Conservation (phyloP, 2,888 invertebrate genomes). For the Eristalis tenax region DNA sequence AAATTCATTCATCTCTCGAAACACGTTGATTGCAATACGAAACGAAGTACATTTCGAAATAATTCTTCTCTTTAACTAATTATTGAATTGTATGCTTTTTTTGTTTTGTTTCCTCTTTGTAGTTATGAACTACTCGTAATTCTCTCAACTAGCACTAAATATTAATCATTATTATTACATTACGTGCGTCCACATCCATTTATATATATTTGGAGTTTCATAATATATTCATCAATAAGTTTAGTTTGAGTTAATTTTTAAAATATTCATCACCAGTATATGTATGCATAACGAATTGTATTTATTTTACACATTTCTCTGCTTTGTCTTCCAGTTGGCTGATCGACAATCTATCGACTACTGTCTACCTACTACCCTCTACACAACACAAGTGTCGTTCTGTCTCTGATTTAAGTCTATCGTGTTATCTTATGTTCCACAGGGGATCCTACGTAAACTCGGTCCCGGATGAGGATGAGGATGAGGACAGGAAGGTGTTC, state of each 20-base stretch:
- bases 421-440: background rate
- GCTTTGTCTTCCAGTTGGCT: no score
- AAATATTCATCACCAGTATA: conserved; percentile 57
- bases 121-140: background rate
- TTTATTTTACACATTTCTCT: conserved; percentile 26
- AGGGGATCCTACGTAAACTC: no score
- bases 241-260: conserved; percentile 60
- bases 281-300: conserved; percentile 3
- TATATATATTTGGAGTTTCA: conserved; percentile 12
- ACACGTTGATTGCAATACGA: conserved; percentile 67
- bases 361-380: background rate
- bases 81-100: conserved; percentile 46
- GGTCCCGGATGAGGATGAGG: no score
- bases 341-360: background rate
- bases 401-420: conserved; percentile 44
- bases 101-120: background rate
- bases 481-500: background rate
- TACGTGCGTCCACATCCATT: conserved; percentile 6
- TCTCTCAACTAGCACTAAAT: conserved; percentile 9
- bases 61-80: conserved; percentile 45
- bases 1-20: conserved; percentile 36
- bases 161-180: conserved; percentile 50
- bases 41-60: conserved; percentile 31
- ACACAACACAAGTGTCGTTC: background rate
- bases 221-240: conserved; percentile 25